Evolutionary conservation across 2,113 vertebrate genomes (phyloP).

Genomic region (Brienomyrus brachyistius): DNA sequence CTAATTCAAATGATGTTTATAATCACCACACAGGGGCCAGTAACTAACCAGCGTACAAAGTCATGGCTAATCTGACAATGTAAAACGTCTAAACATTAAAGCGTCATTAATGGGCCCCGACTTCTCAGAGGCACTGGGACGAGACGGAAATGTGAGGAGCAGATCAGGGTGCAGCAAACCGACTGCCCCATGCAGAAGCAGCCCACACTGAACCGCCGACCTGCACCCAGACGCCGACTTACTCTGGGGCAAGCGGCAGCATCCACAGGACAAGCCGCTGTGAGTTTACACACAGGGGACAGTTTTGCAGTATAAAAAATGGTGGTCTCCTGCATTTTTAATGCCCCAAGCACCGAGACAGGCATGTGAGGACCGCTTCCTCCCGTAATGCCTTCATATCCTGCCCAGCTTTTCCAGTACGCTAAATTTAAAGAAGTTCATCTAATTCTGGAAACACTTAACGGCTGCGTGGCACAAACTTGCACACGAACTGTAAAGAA

Average conservation of each 20-base stretch:
- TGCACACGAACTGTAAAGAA: not conserved
- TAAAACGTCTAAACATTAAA: not conserved
- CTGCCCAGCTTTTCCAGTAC: not conserved
- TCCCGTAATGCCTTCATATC: not conserved
- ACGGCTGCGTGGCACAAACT: not conserved
- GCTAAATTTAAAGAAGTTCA: not conserved
- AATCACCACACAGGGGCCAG: not conserved
- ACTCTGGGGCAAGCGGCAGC: not conserved
- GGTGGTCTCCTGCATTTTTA: not conserved
- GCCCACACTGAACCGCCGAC: not conserved
- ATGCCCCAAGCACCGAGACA: not conserved
- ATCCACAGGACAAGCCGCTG: not conserved
- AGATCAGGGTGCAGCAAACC: not conserved
- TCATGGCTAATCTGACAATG: not conserved
- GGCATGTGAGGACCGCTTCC: not conserved
- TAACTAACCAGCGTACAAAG: not conserved
- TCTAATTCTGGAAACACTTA: not conserved
- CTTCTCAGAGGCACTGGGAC: not conserved
- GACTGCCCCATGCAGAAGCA: not conserved
- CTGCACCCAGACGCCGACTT: not conserved
- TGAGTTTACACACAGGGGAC: not conserved
- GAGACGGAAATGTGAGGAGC: not conserved
- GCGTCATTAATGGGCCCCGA: not conserved
- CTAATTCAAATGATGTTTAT: not conserved
- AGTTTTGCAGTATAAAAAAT: not conserved